Base-by-base conservation (phyloP, 2,888 invertebrate species). In the Pasiphila rectangulata region DNA sequence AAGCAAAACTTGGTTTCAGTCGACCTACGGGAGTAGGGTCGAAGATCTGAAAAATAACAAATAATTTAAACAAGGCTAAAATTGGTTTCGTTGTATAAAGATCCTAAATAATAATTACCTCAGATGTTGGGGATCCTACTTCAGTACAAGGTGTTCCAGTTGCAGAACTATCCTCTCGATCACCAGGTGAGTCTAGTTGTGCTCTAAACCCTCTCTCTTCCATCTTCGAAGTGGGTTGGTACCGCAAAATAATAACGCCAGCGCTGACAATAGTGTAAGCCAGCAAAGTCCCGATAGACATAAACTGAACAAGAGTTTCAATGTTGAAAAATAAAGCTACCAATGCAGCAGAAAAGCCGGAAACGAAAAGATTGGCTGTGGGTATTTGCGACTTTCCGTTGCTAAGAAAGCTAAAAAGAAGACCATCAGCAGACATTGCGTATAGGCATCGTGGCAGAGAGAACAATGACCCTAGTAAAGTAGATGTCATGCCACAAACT, bases 231-330 rank as follows among this genome's bases (percentile, higher is more conserved):
- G 89, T 73, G 0, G 94, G 94, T 2, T 93, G 90, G 55, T 97
- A 97, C 34, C 97, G 91, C 41, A 97, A 83, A 36, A 97, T 94
- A 42, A 98, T 95, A 3, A 97, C 95, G 51, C 95, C 94, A 7
- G 96, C 96, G 56, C 96, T 96, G 2, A 98, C 97, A 54, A 97
- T 96, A 1, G 96, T 96, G 73, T 97, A 97, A 0, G 96, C 96
- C 61, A 96, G 78, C 38, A 96, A 86, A 0, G 96, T 96, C 0
- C 96, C 96, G 66, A 98, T 97, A 1, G 97, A 97, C 96, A 98
- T 96, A 72, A 98, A 97, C 72, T 98, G 97, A 0, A 98, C 96
- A 27, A 98, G 86, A 59, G 96, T 96, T 61, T 95, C 93, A 59
- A 98, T 90, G 79, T 98, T 97, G 67, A 97, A 95, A 23, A 97